Conservation (phyloP, 2,888 invertebrate species). For the Apodemia hepburni region DNA sequence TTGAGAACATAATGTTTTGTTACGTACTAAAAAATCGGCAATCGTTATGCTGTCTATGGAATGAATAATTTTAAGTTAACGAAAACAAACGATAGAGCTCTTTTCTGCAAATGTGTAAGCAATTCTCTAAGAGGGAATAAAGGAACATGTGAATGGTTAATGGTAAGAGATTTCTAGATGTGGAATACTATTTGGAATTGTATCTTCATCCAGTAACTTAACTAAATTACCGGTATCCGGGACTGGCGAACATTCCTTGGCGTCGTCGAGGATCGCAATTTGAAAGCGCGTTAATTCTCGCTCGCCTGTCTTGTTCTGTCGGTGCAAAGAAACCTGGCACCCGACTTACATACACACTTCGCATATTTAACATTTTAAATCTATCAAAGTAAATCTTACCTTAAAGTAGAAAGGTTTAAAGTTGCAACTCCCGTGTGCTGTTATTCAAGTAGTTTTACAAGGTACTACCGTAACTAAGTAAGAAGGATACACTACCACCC, state of each 20-base stretch:
- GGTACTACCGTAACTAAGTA: slow-evolving; percentile 21
- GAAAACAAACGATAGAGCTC: neutral
- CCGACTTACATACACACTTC: slow-evolving; percentile 27
- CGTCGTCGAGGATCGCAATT: slow-evolving; percentile 33
- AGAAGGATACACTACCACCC: slow-evolving; percentile 32
- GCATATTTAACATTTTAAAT: slow-evolving; percentile 13
- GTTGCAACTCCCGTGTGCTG: slow-evolving; percentile 13
- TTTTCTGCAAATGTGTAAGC: slow-evolving; percentile 8
- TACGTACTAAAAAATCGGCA: too few species aligned
- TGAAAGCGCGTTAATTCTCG: slow-evolving; percentile 48
- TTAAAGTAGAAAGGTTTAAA: slow-evolving; percentile 14
- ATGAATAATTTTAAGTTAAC: too few species aligned
- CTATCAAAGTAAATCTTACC: slow-evolving; percentile 19
- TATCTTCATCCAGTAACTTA: slow-evolving; percentile 28
- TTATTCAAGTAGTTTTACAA: slow-evolving; percentile 12
- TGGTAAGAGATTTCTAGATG: slow-evolving; percentile 10
- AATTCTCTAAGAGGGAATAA: slow-evolving; percentile 5
- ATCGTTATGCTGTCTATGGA: too few species aligned
- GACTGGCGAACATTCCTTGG: slow-evolving; percentile 27
- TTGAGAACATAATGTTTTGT: too few species aligned
- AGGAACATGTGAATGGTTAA: slow-evolving; percentile 13
- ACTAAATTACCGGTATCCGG: slow-evolving; percentile 34
- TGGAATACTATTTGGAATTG: slow-evolving; percentile 22
- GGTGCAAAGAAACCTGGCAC: slow-evolving; percentile 35
- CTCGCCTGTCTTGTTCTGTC: slow-evolving; percentile 41